phyloP scores from a whole-genome alignment of 2,888 invertebrate species.

The Leptarthrus brevirostris region DNA sequence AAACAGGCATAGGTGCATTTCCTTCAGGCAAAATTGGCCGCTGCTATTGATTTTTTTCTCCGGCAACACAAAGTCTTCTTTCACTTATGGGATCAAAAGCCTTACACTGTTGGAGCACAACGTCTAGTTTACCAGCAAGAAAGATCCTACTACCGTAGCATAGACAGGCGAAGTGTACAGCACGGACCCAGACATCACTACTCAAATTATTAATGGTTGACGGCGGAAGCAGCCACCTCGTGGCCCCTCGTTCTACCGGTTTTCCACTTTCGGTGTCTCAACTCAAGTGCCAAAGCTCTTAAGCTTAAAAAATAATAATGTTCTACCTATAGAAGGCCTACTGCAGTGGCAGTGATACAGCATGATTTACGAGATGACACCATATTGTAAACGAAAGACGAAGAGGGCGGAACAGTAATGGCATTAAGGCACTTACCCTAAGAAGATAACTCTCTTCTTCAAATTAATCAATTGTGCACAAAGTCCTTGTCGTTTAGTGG shows the following conservation, averaged over 20 bases:
- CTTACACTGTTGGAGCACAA: not conserved
- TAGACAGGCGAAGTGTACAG: not conserved
- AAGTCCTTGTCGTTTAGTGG: not conserved
- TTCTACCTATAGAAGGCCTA: not conserved
- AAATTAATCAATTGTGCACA: not conserved
- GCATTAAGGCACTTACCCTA: conserved; percentile 13
- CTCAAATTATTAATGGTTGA: conserved; percentile 50
- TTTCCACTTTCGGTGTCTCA: conserved; percentile 34
- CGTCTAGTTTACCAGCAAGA: not conserved
- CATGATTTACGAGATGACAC: not conserved
- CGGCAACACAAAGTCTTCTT: not conserved
- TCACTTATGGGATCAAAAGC: not conserved
- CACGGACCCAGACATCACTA: conserved; percentile 47
- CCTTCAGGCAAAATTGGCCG: conserved; percentile 15
- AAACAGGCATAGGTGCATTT: conserved; percentile 17
- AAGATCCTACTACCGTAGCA: not conserved
- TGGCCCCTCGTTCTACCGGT: not conserved
- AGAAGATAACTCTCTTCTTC: not conserved
- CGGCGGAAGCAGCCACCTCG: conserved; percentile 5
- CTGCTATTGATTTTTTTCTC: conserved; percentile 28
- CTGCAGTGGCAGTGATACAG: not conserved
- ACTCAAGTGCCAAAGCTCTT: conserved; percentile 37
- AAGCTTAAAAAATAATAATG: conserved; percentile 38
- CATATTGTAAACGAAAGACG: not conserved
- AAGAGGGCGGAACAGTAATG: not conserved